phyloP scores from a whole-genome alignment of 2,888 invertebrate species.

The Zaprionus lineosus region DNA sequence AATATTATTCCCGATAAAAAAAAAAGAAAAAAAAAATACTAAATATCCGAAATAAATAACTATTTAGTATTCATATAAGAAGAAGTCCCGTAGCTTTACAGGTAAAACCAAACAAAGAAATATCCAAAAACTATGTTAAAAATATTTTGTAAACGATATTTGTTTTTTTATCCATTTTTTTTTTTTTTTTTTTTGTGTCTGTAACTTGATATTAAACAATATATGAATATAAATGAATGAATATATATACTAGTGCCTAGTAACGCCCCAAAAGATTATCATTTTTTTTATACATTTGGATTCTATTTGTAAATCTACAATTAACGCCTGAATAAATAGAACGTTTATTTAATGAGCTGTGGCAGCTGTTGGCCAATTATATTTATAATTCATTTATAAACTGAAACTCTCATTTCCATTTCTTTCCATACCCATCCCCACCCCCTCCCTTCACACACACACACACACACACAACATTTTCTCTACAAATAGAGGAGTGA shows the following conservation, averaged over 20 bases:
- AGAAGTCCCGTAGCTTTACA: slow-evolving; percentile 40
- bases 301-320: slow-evolving; percentile 37
- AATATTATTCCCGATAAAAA: too few relatives aligned
- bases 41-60: neutral
- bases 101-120: slow-evolving; percentile 62
- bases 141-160: slow-evolving; percentile 4
- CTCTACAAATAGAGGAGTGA: too few relatives aligned
- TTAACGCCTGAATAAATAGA: slow-evolving; percentile 49
- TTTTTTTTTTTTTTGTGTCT: neutral
- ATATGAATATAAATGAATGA: too few relatives aligned
- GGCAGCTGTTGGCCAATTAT: slow-evolving; percentile 26
- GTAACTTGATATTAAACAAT: too few relatives aligned
- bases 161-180: neutral
- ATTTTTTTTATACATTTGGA: slow-evolving; percentile 10
- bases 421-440: too few relatives aligned
- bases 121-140: slow-evolving; percentile 50
- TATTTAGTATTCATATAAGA: slow-evolving; percentile 24
- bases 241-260: neutral
- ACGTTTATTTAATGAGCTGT: slow-evolving; percentile 42
- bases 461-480: too few relatives aligned
- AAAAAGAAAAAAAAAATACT: neutral
- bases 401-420: too few relatives aligned
- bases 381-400: slow-evolving; percentile 19
- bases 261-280: too few relatives aligned
- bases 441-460: too few relatives aligned